Evolutionary conservation across 1,140 invertebrate species (phyloP).

Genomic region (Drosophila erecta): DNA sequence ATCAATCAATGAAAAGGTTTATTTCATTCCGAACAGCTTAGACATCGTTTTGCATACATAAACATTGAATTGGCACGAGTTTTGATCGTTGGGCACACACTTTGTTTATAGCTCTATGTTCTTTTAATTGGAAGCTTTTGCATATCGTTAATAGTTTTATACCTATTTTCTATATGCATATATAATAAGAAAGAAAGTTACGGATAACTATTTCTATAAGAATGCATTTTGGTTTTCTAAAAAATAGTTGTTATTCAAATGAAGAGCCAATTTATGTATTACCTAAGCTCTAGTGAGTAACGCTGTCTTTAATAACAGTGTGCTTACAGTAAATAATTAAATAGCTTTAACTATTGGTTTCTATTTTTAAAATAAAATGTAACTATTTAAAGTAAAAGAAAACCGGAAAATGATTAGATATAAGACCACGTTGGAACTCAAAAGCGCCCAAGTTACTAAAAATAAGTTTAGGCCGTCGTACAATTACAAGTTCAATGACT

Average conservation of each 20-base stretch:
- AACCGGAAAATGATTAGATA: not conserved
- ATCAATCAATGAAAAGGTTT: slow-evolving; percentile 47
- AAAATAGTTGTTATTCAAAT: too few species aligned
- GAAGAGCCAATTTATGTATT: too few species aligned
- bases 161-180: too few species aligned
- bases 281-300: too few species aligned
- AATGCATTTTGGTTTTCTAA: too few species aligned
- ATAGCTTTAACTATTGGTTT: not conserved
- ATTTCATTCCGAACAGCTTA: slow-evolving; percentile 16
- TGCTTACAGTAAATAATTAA: too few species aligned
- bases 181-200: too few species aligned
- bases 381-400: not conserved
- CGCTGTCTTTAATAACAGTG: too few species aligned
- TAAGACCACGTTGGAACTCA: not conserved
- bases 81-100: slow-evolving; percentile 4
- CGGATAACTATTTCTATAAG: too few species aligned
- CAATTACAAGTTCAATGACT: slow-evolving; percentile 45
- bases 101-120: not conserved
- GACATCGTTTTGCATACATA: slow-evolving; percentile 28
- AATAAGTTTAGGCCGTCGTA: slow-evolving; percentile 5
- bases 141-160: too few species aligned
- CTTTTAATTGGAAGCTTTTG: too few species aligned
- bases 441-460: slow-evolving; percentile 1
- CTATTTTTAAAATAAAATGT: not conserved
- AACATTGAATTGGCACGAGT: slow-evolving; percentile 10